Evolutionary conservation across 1,140 invertebrate species (phyloP).

Genomic region (Mylabris phalerata): DNA sequence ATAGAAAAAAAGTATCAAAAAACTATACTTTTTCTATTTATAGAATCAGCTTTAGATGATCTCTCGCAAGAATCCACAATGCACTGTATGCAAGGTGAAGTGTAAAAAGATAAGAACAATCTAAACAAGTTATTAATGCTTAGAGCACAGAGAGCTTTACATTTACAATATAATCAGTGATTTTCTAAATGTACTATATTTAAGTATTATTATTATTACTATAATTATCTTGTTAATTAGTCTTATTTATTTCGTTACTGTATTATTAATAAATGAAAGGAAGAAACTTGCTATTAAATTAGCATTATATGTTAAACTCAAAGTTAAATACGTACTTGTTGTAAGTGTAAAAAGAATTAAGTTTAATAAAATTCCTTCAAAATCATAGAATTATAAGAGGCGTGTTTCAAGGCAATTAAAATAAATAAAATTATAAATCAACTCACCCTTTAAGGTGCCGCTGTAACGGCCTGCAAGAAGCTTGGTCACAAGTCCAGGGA

Average conservation of each 20-base stretch:
- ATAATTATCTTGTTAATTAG: constrained; percentile 34
- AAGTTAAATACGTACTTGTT: constrained; percentile 34
- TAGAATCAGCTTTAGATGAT: constrained; percentile 74
- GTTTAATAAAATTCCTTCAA: constrained; percentile 15
- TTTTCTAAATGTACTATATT: constrained; percentile 34
- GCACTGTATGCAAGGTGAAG: constrained; percentile 70
- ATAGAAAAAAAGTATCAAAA: constrained; percentile 4
- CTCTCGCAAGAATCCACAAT: constrained; percentile 73
- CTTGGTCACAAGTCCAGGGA: no score
- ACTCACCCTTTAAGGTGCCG: no score
- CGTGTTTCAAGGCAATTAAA: no score
- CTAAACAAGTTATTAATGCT: no score
- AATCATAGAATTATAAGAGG: no score
- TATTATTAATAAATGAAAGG: constrained; percentile 16
- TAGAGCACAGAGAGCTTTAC: not conserved
- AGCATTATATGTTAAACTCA: constrained; percentile 33
- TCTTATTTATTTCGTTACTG: constrained; percentile 32
- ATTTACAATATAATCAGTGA: constrained; percentile 32
- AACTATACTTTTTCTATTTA: constrained; percentile 41
- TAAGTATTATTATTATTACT: constrained; percentile 7
- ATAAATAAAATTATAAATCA: no score
- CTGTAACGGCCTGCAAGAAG: no score
- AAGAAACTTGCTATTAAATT: constrained; percentile 20
- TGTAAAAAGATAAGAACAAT: constrained; percentile 41
- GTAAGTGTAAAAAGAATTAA: constrained; percentile 30